phyloP scores from a whole-genome alignment of 1,140 invertebrate genomes.

The Nixonia krombeini region DNA sequence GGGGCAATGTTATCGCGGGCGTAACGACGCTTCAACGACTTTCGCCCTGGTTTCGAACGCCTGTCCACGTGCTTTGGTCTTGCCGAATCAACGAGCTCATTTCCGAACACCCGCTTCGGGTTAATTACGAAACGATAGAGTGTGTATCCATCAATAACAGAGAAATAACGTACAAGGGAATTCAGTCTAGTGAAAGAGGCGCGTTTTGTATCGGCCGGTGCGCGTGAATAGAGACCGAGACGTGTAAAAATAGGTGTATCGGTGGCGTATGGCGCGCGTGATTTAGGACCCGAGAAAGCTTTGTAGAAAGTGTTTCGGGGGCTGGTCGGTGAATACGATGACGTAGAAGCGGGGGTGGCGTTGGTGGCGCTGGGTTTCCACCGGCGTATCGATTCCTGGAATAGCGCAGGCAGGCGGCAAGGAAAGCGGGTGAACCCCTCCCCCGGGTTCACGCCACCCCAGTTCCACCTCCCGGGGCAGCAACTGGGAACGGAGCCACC shows the following conservation, averaged over 20 bases:
- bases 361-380: conserved; percentile 68
- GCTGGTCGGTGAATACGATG: conserved; percentile 60
- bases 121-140: too few species aligned
- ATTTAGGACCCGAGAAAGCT: conserved; percentile 41
- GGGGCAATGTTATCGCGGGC: conserved; percentile 47
- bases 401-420: conserved; percentile 45
- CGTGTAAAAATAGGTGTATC: conserved; percentile 30
- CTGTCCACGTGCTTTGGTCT: too few species aligned
- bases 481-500: conserved; percentile 36
- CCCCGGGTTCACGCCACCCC: conserved; percentile 38
- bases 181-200: too few species aligned
- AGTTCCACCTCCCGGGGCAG: conserved; percentile 33
- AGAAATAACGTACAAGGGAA: too few species aligned
- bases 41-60: too few species aligned
- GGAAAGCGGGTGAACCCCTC: conserved; percentile 47
- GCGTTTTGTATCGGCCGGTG: conserved; percentile 33
- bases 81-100: too few species aligned
- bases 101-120: too few species aligned
- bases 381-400: conserved; percentile 51
- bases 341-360: conserved; percentile 61
- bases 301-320: conserved; percentile 37
- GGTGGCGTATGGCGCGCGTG: conserved; percentile 26
- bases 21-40: conserved; percentile 35
- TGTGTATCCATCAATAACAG: too few species aligned
- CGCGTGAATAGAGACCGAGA: conserved; percentile 20